Evolutionary conservation across 2,113 vertebrate genomes (phyloP), one percentile per base, ranked within the genome.

Genomic region (Nematolebias whitei): DNA sequence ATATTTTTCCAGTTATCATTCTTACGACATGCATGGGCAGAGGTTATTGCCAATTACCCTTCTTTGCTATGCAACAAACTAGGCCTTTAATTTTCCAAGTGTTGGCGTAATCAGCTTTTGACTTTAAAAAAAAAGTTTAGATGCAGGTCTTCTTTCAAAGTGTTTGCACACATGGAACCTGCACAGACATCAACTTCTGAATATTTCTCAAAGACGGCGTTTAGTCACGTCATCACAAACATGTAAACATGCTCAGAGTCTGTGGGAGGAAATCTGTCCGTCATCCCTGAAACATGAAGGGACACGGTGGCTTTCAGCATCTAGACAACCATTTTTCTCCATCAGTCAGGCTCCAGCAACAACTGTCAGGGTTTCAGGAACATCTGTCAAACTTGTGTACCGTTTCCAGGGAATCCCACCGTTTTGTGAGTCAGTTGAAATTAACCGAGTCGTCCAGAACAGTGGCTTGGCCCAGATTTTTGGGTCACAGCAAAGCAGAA

Each of bases 381-480:
- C 23, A 5, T 41, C 49, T 65, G 60, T 78, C 62, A 56, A 69
- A 51, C 19, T 16, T 54, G 54, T 77, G 70, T 60, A 35, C 32
- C 10, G 38, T 74, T 55, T 71, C 40, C 55, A 66, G 26, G n/a
- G 3, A 74, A 56, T 58, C 52, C 2, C 64, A 22, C 62, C 64
- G 47, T 26, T 67, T 50, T 13, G 53, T 64, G 69, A 78, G 49
- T 69, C 63, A 24, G 51, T 66, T 81, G 55, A 62, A 64, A 77
- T 75, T 59, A 53, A 55, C 61, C 0, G 15, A 74, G 68, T 68
- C 35, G 23, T 81, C 80, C 70, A 88, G 77, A 85, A 83, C 84
- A 70, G 85, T 83, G 76, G 83, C 84, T 85, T 85, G 71, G 79
- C 78, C 56, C 58, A 3, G 58, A 38, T 63, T 11, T 16, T 63